These are phyloP conservation scores for Glandiceps talaboti DNA, from an alignment of 53 echinoderm and acorn worm species.

Conservation along the genomic window DNA sequence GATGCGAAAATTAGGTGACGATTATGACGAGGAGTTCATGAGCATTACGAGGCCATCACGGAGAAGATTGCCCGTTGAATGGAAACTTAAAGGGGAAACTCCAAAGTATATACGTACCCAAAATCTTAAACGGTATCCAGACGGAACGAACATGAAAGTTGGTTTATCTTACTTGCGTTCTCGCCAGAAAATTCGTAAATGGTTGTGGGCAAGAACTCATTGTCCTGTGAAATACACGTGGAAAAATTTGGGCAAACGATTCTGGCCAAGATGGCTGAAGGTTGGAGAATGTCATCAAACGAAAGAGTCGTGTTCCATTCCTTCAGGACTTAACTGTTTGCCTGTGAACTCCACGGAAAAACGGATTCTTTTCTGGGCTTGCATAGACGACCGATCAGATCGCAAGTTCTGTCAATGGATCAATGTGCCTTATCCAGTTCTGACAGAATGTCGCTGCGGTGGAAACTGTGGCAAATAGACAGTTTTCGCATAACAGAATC, in stretches of 20 bases:
- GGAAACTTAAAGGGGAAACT: neutral
- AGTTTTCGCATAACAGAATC: too few species aligned
- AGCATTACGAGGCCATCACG: neutral
- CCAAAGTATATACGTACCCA: neutral
- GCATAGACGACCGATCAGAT: neutral
- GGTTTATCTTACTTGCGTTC: neutral
- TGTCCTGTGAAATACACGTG: neutral
- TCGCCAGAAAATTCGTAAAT: neutral
- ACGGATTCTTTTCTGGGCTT: neutral
- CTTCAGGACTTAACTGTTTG: neutral
- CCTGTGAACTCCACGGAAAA: neutral
- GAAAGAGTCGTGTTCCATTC: neutral
- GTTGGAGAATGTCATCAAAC: neutral
- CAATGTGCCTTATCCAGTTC: neutral
- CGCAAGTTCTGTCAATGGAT: neutral
- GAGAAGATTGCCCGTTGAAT: neutral
- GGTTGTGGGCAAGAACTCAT: neutral
- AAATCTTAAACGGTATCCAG: neutral
- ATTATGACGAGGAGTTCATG: neutral
- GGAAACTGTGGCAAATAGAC: neutral
- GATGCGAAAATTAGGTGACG: neutral
- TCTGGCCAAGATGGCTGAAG: slow-evolving; percentile 1
- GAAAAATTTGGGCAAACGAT: neutral
- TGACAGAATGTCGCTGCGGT: neutral
- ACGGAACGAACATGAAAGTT: neutral